A percentile compares a stretch with the other conserved stretches of the same genome.
phyloP scores from a whole-genome alignment of 1,140 invertebrate species.

The Bombus waltoni region DNA sequence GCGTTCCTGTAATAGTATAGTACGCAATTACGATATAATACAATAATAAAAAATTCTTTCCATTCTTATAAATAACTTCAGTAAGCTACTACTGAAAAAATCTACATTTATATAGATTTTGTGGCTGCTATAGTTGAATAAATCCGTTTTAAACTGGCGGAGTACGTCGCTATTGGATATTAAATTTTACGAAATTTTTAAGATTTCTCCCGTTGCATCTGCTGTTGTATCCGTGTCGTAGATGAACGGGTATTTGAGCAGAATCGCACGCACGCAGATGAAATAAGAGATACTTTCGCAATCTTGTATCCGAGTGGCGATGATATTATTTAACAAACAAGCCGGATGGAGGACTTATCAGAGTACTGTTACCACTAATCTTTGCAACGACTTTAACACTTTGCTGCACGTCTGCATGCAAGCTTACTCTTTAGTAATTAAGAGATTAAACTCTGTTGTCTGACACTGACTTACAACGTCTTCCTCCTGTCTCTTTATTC shows the following conservation, averaged over 20 bases:
- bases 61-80: no score
- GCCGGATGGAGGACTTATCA: constrained; percentile 79
- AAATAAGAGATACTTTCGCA: constrained; percentile 59
- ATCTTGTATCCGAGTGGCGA: constrained; percentile 62
- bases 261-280: not conserved
- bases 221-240: not conserved
- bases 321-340: constrained; percentile 82
- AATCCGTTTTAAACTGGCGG: not conserved
- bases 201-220: not conserved
- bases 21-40: no score
- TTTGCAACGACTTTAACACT: constrained; percentile 66
- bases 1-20: no score
- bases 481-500: not conserved
- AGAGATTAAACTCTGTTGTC: constrained; percentile 79
- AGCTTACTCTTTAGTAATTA: constrained; percentile 75
- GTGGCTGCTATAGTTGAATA: not conserved
- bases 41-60: no score
- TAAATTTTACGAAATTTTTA: not conserved
- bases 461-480: constrained; percentile 58
- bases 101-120: not conserved
- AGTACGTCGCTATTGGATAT: not conserved
- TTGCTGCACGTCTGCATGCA: constrained; percentile 34
- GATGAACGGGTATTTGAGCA: not conserved
- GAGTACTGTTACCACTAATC: constrained; percentile 78
- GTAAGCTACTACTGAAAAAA: not conserved